These are phyloP conservation scores for Dryobotodes eremita DNA, from an alignment of 2,888 invertebrate species.

Conservation along the genomic window DNA sequence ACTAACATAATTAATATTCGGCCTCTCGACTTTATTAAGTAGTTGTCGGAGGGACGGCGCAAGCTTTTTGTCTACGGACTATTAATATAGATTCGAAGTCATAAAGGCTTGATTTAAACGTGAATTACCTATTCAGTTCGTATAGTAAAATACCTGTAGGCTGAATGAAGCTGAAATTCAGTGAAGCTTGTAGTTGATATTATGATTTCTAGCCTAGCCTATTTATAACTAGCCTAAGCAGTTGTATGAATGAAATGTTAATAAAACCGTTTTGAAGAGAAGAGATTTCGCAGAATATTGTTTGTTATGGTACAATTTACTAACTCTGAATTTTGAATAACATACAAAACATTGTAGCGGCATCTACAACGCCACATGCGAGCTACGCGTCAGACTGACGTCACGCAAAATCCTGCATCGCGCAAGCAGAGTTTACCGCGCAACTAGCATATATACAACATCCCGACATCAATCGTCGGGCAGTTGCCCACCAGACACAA, in stretches of 20 bases:
- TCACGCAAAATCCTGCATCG: too few relatives aligned
- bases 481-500: too few relatives aligned
- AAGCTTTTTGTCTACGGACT: slow-evolving; percentile 59
- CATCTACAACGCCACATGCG: too few relatives aligned
- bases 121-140: slow-evolving; percentile 47
- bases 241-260: not conserved
- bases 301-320: not conserved
- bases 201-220: too few relatives aligned
- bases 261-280: not conserved
- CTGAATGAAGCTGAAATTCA: slow-evolving; percentile 22
- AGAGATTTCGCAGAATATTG: not conserved
- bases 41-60: slow-evolving; percentile 32
- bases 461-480: too few relatives aligned
- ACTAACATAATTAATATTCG: slow-evolving; percentile 65
- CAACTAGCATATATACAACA: too few relatives aligned
- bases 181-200: slow-evolving; percentile 5
- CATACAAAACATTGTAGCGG: too few relatives aligned
- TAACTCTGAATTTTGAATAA: not conserved
- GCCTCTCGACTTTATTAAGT: slow-evolving; percentile 54
- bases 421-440: too few relatives aligned
- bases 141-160: slow-evolving; percentile 41
- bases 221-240: not conserved
- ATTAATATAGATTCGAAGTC: slow-evolving; percentile 49
- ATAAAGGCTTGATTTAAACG: slow-evolving; percentile 45
- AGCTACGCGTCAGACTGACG: too few relatives aligned